Evolutionary conservation across 2,797 vertebrate species (phyloP).

Genomic region (Chloroceryle amazona): DNA sequence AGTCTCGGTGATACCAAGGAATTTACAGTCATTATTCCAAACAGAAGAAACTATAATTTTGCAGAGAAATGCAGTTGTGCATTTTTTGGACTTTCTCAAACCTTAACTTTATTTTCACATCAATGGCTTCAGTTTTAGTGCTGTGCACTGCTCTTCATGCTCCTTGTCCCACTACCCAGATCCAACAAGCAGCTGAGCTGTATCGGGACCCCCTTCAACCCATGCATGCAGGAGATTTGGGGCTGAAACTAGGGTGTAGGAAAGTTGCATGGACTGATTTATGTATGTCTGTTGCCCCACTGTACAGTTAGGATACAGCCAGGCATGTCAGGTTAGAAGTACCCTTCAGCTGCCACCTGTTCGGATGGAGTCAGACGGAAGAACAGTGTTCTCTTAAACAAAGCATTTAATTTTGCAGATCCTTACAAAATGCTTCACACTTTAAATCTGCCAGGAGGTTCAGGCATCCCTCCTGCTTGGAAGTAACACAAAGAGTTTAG

Average conservation of each 20-base stretch:
- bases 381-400: neutral
- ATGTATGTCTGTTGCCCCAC: neutral
- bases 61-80: neutral
- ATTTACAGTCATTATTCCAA: slow-evolving; percentile 17
- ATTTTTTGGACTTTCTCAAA: slow-evolving; percentile 5
- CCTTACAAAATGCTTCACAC: neutral
- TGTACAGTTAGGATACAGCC: neutral
- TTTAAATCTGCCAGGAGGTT: neutral
- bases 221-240: neutral
- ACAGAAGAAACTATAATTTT: slow-evolving; percentile 13
- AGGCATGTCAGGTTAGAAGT: neutral
- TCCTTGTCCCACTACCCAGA: neutral
- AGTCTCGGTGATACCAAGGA: neutral
- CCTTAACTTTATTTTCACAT: neutral
- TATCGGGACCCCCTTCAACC: neutral
- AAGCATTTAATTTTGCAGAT: neutral
- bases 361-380: neutral
- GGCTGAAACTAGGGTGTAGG: neutral
- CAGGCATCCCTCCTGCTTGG: neutral
- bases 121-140: neutral
- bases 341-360: neutral
- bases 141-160: neutral
- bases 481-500: neutral
- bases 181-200: neutral
- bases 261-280: neutral